Base-by-base conservation (phyloP, 2,888 invertebrate genomes). In the Ligdia adustata region DNA sequence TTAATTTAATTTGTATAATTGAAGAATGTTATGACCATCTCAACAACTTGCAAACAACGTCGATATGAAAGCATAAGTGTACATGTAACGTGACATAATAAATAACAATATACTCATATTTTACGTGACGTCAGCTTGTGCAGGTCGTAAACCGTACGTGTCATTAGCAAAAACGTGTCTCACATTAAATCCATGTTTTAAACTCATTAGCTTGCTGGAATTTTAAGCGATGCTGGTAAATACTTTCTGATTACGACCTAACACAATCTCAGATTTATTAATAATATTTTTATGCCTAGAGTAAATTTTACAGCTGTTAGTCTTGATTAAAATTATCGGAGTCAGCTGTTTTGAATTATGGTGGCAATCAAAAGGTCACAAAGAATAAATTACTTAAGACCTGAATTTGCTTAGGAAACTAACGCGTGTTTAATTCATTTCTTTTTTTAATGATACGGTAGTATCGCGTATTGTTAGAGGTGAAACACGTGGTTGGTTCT, bases 161-260 rank as follows among this genome's bases (percentile, higher is more conserved):
- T 16, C 3, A 16, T 16, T 16, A 16, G 16, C 16, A 16, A 16
- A 16, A 16, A 16, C 16, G 16, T 16, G 16, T 16, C 3, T 16
- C 5, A 16, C 29, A 51, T 53, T 48, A 52, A 50, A 55, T 32
- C 33, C 39, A 24, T 49, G 48, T 43, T 49, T 31, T 42, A 42
- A 49, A 43, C 33, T 49, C 42, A 49, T 49, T 49, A 49, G 48
- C 29, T 33, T 27, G 12, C 15, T 29, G 2, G n/a, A 22, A 22
- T 22, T 22, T 22, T 0, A 7, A 7, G 22, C 7, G 6, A 2
- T 2, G 7, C n/a, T 7, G 7, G 60, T 62, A 65, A 66, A 62
- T 60, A 62, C 52, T 60, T 65, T 66, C 55, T 65, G 61, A 69
- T 72, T 66, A 64, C 57, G 57, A 66, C 60, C 60, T 62, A 59